These are phyloP conservation scores for Seladonia tumulorum DNA, from an alignment of 2,888 invertebrate species.

Conservation along the genomic window DNA sequence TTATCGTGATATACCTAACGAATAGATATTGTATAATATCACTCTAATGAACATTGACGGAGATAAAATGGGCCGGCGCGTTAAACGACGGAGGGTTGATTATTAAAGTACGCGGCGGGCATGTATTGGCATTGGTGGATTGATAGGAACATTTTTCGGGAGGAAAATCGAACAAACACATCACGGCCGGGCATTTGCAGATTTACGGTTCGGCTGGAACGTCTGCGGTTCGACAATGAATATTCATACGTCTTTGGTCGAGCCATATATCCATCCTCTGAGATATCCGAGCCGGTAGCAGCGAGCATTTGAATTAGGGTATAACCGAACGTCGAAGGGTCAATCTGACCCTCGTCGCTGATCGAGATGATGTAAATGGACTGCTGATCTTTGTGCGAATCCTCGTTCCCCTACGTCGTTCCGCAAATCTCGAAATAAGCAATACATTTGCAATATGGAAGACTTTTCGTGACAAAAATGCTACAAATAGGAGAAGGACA, in stretches of 20 bases:
- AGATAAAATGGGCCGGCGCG: neutral
- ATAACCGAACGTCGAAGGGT: constrained; percentile 32
- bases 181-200: constrained; percentile 12
- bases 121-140: neutral
- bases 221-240: constrained; percentile 42
- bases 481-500: too few species aligned
- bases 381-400: neutral
- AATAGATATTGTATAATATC: neutral
- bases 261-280: constrained; percentile 22
- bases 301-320: constrained; percentile 31
- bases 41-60: neutral
- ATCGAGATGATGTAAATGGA: neutral
- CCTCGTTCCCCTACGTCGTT: neutral
- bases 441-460: neutral
- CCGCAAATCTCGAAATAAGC: neutral
- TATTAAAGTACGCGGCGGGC: neutral
- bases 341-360: constrained; percentile 9
- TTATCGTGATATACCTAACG: neutral
- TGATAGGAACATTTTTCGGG: neutral
- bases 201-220: constrained; percentile 27
- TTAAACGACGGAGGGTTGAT: neutral
- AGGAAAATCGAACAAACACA: neutral
- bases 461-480: neutral
- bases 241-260: constrained; percentile 40
- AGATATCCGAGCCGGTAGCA: constrained; percentile 31